These are phyloP conservation scores for Leiothrix lutea DNA, from an alignment of 2,113 vertebrate genomes.

Conservation along the genomic window DNA sequence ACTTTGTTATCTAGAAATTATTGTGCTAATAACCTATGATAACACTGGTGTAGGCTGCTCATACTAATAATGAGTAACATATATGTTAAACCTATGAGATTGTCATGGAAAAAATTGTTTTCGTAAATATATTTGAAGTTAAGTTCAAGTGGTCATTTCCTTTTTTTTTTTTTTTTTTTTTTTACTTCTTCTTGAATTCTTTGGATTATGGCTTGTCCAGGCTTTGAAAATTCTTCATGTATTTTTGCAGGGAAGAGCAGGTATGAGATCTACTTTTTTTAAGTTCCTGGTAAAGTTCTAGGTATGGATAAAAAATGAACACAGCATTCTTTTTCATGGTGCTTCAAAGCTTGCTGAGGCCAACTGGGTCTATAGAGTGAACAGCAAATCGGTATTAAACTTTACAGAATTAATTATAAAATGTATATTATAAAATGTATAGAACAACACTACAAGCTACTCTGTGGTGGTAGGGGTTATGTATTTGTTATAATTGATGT, in stretches of 20 bases:
- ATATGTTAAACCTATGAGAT: background rate
- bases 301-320: background rate
- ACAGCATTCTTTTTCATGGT: background rate
- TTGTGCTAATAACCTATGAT: background rate
- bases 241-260: background rate
- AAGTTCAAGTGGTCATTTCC: background rate
- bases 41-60: background rate
- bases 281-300: background rate
- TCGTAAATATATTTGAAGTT: background rate
- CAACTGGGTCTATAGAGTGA: background rate
- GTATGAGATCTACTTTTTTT: fast-evolving
- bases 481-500: background rate
- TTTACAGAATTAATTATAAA: background rate
- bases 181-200: background rate
- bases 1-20: background rate
- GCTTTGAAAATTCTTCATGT: background rate
- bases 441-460: background rate
- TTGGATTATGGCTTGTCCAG: background rate
- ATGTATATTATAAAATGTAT: background rate
- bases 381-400: background rate
- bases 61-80: background rate
- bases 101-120: background rate
- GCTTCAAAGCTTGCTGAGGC: background rate
- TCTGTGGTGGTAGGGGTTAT: background rate
- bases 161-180: background rate